Conservation (phyloP, 2,797 vertebrate genomes). For the Diglossa cyanea region DNA sequence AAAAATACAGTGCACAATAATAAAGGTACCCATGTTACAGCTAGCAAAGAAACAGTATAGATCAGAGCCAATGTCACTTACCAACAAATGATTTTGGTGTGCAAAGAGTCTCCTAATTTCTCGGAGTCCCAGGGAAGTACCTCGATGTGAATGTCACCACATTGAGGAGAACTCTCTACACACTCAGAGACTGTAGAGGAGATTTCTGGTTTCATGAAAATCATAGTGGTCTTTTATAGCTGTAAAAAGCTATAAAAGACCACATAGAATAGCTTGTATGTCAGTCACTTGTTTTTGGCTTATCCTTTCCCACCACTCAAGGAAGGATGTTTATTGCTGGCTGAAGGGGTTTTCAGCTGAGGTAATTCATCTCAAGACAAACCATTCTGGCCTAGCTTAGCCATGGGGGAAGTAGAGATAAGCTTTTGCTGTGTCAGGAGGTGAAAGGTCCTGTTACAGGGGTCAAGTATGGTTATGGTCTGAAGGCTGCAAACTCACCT, state of each 20-base stretch:
- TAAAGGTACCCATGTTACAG: background rate
- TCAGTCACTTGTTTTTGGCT: background rate
- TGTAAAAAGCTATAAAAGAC: background rate
- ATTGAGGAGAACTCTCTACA: background rate
- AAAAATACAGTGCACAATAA: background rate
- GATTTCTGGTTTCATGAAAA: background rate
- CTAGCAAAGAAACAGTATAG: background rate
- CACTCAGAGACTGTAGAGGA: no score
- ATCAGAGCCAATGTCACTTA: background rate
- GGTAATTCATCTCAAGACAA: background rate
- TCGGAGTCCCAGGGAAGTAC: background rate
- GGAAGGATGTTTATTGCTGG: background rate
- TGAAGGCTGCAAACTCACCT: background rate
- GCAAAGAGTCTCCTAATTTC: background rate
- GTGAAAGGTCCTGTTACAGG: background rate
- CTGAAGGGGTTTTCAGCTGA: background rate
- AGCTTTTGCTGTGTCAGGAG: background rate
- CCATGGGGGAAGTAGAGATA: background rate
- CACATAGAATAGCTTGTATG: background rate
- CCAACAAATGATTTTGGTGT: background rate
- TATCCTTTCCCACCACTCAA: background rate
- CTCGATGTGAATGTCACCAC: fast-evolving
- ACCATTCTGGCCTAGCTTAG: background rate
- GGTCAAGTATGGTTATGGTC: background rate
- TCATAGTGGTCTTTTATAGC: background rate